Evolutionary conservation across 92 coral and sea anemone genomes (phyloP).

Genomic region (Anthopleura xanthogrammica): DNA sequence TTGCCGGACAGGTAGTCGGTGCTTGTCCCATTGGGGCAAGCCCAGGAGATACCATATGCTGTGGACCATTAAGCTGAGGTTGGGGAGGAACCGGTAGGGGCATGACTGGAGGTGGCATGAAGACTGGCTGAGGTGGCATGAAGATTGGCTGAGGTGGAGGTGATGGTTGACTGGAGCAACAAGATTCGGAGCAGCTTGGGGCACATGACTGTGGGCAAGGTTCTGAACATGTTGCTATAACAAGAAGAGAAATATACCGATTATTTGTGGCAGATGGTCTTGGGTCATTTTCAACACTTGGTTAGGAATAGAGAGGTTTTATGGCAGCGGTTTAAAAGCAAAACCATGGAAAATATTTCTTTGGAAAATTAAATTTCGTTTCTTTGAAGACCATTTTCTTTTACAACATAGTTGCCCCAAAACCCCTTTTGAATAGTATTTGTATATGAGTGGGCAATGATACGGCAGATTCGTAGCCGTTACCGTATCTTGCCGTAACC

Average conservation of each 20-base stretch:
- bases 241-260: background rate
- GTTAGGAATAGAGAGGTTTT: too few species aligned
- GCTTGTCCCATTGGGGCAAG: slow-evolving; percentile 25
- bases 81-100: slow-evolving; percentile 33
- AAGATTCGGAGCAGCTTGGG: slow-evolving; percentile 62
- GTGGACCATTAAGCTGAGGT: slow-evolving; percentile 17
- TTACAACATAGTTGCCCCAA: too few species aligned
- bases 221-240: slow-evolving; percentile 46
- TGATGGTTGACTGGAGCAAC: slow-evolving; percentile 53
- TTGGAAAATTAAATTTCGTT: too few species aligned
- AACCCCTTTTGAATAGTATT: too few species aligned
- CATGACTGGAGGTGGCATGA: slow-evolving; percentile 31
- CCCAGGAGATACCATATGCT: slow-evolving; percentile 24
- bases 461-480: too few species aligned
- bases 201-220: slow-evolving; percentile 69
- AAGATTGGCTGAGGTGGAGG: slow-evolving; percentile 31
- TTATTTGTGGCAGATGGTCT: too few species aligned
- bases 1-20: slow-evolving; percentile 33
- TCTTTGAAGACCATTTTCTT: too few species aligned
- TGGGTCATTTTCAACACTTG: too few species aligned
- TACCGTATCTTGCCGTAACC: too few species aligned
- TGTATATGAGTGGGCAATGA: too few species aligned
- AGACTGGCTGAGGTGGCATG: slow-evolving; percentile 20
- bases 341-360: too few species aligned
- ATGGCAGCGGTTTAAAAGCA: too few species aligned